Evolutionary conservation across 2,797 vertebrate species (phyloP).

Genomic region (Scolopax bukidnonensis): DNA sequence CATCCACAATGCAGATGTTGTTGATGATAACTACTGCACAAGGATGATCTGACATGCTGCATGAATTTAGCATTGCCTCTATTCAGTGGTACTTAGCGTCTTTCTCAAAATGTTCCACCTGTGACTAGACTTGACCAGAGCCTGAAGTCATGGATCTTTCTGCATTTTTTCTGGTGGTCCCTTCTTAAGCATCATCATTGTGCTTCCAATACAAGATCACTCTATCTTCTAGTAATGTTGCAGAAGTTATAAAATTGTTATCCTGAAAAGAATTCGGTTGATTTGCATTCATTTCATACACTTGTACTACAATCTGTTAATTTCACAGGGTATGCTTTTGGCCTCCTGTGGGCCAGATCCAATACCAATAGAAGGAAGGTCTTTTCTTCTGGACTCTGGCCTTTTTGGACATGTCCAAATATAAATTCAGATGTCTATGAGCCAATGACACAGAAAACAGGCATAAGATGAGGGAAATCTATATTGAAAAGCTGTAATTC

Average conservation of each 20-base stretch:
- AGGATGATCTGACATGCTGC: neutral
- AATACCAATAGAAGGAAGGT: neutral
- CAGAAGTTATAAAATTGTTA: neutral
- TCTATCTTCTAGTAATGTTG: neutral
- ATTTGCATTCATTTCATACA: neutral
- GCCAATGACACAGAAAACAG: neutral
- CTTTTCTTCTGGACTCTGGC: neutral
- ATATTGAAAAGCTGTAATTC: neutral
- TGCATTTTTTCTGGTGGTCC: neutral
- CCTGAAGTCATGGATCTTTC: neutral
- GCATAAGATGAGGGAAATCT: neutral
- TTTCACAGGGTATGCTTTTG: neutral
- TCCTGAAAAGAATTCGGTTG: neutral
- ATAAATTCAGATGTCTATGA: neutral
- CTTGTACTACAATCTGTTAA: neutral
- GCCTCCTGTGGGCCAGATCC: neutral
- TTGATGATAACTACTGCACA: neutral
- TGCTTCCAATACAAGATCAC: neutral
- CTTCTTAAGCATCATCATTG: neutral
- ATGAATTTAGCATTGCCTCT: neutral
- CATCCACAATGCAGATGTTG: neutral
- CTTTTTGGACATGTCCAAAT: neutral
- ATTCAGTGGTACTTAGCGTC: neutral
- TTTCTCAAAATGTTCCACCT: neutral
- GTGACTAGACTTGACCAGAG: neutral